A percentile compares a stretch with the other conserved stretches of the same genome.
phyloP scores from a whole-genome alignment of 2,113 vertebrate genomes.

The Vireo altiloquus region DNA sequence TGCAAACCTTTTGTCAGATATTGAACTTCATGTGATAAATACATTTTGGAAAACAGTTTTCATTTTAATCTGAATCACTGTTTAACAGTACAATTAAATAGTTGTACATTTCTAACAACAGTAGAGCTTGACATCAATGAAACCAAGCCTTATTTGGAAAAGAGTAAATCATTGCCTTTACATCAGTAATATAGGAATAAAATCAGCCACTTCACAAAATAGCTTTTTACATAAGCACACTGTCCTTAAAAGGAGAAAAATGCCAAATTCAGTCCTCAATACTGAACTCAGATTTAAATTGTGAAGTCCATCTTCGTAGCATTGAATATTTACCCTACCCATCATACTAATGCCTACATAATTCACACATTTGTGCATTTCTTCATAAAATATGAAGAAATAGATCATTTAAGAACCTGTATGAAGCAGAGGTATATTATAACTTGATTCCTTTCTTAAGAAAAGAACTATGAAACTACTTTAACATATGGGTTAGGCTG shows the following conservation, averaged over 20 bases:
- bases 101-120: not conserved
- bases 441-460: not conserved
- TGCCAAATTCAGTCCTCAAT: not conserved
- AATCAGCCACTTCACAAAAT: not conserved
- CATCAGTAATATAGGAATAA: not conserved
- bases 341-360: not conserved
- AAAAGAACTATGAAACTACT: not conserved
- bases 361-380: not conserved
- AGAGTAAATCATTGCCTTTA: not conserved
- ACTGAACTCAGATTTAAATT: not conserved
- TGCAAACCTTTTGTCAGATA: not conserved
- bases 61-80: not conserved
- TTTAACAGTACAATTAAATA: not conserved
- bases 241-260: not conserved
- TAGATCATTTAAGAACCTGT: not conserved
- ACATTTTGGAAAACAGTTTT: not conserved
- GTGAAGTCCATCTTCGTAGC: accelerated
- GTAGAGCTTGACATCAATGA: not conserved
- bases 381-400: not conserved
- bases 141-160: not conserved
- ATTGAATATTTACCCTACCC: not conserved
- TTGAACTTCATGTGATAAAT: not conserved
- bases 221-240: not conserved
- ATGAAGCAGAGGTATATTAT: not conserved
- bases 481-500: not conserved